Conservation (phyloP, 2,797 vertebrate species). For the Rallus crepitans region DNA sequence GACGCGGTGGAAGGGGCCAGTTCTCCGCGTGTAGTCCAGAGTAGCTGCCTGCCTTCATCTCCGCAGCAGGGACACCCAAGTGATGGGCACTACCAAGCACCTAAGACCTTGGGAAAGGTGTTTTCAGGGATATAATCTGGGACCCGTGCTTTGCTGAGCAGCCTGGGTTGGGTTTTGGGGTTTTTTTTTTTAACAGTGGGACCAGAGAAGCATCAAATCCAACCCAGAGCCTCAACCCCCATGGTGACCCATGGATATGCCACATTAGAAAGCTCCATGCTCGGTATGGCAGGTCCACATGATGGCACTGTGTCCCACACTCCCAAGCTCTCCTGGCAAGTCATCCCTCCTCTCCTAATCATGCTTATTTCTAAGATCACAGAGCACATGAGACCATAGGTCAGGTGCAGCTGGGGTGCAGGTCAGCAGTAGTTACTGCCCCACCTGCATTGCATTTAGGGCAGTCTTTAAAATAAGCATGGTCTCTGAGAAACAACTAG, state of each 20-base stretch:
- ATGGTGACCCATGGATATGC: rapidly evolving
- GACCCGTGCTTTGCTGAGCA: background rate
- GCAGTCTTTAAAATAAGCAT: background rate
- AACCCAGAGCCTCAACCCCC: background rate
- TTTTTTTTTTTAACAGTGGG: background rate
- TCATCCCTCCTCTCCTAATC: background rate
- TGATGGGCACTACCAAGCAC: background rate
- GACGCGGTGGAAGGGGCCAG: rapidly evolving
- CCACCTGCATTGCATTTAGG: rapidly evolving
- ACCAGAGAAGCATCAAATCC: background rate
- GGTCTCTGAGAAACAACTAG: background rate
- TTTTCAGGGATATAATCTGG: background rate
- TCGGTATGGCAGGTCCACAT: background rate
- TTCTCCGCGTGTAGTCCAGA: rapidly evolving
- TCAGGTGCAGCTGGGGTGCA: background rate
- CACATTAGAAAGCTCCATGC: rapidly evolving
- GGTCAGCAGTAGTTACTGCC: background rate
- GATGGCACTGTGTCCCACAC: conserved; percentile 29
- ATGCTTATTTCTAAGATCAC: background rate
- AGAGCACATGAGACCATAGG: background rate
- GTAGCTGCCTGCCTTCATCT: background rate
- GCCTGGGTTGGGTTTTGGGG: background rate
- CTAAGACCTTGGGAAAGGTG: background rate
- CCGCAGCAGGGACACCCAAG: background rate
- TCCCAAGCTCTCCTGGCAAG: background rate